Conservation (phyloP, 1,140 invertebrate genomes). For the Sarcophaga bullata region DNA sequence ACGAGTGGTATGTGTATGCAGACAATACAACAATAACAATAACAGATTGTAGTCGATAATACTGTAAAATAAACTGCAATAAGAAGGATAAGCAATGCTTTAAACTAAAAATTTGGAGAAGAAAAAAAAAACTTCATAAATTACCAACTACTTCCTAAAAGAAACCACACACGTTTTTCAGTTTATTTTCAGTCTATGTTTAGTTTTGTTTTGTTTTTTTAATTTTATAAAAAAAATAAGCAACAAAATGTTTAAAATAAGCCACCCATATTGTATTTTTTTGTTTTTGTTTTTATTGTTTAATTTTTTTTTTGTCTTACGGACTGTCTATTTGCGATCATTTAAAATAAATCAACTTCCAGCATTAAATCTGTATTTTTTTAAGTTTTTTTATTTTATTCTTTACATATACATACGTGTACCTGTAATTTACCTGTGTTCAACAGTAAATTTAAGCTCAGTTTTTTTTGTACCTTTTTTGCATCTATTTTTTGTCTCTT, state of each 20-base stretch:
- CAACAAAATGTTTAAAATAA: neutral
- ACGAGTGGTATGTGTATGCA: neutral
- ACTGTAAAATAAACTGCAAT: neutral
- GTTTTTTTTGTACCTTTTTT: too few species aligned
- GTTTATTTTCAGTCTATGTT: too few species aligned
- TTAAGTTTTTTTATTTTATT: neutral
- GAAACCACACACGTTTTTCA: slow-evolving; percentile 2
- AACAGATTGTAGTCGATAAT: neutral
- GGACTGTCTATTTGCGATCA: slow-evolving; percentile 21
- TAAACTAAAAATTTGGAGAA: neutral
- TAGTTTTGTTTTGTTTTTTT: too few species aligned
- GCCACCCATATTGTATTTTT: slow-evolving; percentile 34
- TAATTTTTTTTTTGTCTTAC: slow-evolving; percentile 28
- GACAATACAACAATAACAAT: neutral
- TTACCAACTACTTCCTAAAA: slow-evolving; percentile 18
- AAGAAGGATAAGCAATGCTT: neutral
- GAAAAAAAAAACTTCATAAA: neutral
- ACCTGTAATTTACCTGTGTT: slow-evolving; percentile 3
- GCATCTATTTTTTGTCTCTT: neutral
- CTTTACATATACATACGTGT: too few species aligned
- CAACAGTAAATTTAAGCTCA: slow-evolving; percentile 4
- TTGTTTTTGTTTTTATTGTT: neutral
- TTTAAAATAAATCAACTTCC: slow-evolving; percentile 39
- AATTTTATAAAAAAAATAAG: neutral
- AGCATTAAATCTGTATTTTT: neutral